Conservation (phyloP, 2,797 vertebrate species). For the Melanotaenia pygmaea region DNA sequence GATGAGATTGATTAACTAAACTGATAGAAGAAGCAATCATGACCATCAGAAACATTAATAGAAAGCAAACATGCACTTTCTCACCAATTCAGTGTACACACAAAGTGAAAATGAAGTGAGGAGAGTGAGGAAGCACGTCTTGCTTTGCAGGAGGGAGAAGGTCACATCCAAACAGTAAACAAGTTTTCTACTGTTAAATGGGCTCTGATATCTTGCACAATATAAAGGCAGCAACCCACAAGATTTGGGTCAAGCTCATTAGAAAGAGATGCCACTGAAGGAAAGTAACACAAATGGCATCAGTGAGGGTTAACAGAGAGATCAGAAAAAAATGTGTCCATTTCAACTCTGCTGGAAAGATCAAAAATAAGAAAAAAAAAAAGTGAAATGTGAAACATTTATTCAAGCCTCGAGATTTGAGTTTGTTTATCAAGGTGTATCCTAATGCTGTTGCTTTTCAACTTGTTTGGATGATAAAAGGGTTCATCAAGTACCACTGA, state of each 20-base stretch:
- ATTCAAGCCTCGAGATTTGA: background rate
- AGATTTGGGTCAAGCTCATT: conserved; percentile 68
- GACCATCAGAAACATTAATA: background rate
- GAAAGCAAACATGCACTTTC: conserved; percentile 35
- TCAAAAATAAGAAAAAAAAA: conserved; percentile 2
- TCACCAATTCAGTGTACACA: conserved; percentile 39
- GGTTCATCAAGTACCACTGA: conserved; percentile 21
- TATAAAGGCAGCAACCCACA: conserved; percentile 30
- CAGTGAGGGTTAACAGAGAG: conserved; percentile 27
- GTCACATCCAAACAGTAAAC: conserved; percentile 59
- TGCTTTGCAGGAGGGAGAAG: conserved; percentile 38
- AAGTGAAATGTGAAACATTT: background rate
- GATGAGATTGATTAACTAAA: background rate
- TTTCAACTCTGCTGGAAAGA: conserved; percentile 14
- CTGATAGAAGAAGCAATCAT: conserved; percentile 11
- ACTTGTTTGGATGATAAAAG: conserved; percentile 44
- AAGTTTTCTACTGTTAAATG: conserved; percentile 39
- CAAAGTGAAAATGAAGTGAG: conserved; percentile 55
- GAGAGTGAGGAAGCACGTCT: conserved; percentile 21
- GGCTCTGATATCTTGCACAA: conserved; percentile 42
- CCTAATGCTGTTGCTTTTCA: conserved; percentile 21
- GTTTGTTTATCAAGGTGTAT: conserved; percentile 20
- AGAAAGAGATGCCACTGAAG: conserved; percentile 26
- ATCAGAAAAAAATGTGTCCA: conserved; percentile 40
- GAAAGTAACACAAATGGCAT: conserved; percentile 30